A percentile compares a stretch with the other conserved stretches of the same genome.
phyloP scores from a whole-genome alignment of 2,888 invertebrate genomes.

The Lasioglossum oenotherae region DNA sequence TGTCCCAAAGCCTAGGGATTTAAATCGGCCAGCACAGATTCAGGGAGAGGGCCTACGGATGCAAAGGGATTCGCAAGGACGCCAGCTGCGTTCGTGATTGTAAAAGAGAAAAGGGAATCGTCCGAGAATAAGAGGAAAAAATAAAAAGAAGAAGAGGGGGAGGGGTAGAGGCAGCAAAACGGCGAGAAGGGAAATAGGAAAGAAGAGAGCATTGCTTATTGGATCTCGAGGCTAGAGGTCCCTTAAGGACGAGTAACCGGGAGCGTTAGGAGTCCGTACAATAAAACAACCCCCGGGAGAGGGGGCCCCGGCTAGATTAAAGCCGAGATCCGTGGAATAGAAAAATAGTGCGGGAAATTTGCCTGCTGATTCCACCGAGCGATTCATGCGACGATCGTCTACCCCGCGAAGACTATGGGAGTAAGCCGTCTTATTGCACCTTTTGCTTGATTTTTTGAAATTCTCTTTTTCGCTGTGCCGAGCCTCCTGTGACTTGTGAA shows the following conservation, averaged over 20 bases:
- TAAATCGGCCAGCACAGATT: neutral
- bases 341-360: constrained; percentile 35
- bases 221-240: constrained; percentile 59
- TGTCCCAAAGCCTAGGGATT: neutral
- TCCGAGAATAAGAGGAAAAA: neutral
- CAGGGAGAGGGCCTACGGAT: neutral
- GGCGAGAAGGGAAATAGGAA: constrained; percentile 23
- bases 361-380: neutral
- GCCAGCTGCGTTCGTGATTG: neutral
- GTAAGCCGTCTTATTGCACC: neutral
- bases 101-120: neutral
- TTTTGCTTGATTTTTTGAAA: neutral
- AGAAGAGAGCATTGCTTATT: constrained; percentile 55
- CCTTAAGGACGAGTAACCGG: constrained; percentile 53
- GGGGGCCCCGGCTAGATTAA: constrained; percentile 28
- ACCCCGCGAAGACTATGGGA: neutral
- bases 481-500: neutral
- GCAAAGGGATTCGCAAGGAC: neutral
- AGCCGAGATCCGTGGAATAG: constrained; percentile 37
- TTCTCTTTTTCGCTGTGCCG: neutral
- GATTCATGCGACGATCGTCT: constrained; percentile 6
- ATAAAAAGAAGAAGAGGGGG: neutral
- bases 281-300: constrained; percentile 39
- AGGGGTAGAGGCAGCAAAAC: neutral
- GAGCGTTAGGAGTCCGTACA: constrained; percentile 43